Evolutionary conservation across 2,888 invertebrate genomes (phyloP).

Genomic region (Drosophila incognita): DNA sequence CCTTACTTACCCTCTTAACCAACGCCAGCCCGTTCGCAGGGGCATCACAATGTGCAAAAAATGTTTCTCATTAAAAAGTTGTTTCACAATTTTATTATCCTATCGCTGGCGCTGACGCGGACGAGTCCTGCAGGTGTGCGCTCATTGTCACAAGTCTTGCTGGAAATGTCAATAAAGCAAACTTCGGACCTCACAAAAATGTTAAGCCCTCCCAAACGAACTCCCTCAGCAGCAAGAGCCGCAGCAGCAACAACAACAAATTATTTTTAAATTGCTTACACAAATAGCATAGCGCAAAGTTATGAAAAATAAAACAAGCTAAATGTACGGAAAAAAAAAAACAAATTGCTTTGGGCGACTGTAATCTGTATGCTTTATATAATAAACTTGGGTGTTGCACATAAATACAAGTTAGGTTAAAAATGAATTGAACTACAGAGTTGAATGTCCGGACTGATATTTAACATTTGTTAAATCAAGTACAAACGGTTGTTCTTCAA

Average conservation of each 20-base stretch:
- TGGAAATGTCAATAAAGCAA: slow-evolving; percentile 79
- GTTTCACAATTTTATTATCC: slow-evolving; percentile 79
- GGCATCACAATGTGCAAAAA: slow-evolving; percentile 68
- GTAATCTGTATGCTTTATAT: not conserved
- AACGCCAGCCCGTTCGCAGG: not conserved
- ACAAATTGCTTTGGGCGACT: not conserved
- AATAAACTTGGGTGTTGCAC: not conserved
- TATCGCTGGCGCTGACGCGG: slow-evolving; percentile 28
- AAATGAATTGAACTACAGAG: not conserved
- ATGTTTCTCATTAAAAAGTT: slow-evolving; percentile 79
- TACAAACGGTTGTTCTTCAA: not conserved
- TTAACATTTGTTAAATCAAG: not conserved
- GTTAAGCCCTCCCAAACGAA: slow-evolving; percentile 15
- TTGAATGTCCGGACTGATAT: not conserved
- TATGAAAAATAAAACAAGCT: slow-evolving; percentile 38
- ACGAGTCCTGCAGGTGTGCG: slow-evolving; percentile 55
- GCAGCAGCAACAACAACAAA: slow-evolving; percentile 51
- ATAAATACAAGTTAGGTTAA: too few relatives aligned
- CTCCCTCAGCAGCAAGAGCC: slow-evolving; percentile 8
- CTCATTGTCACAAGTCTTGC: slow-evolving; percentile 63
- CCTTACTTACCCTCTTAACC: slow-evolving; percentile 2
- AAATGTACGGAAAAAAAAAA: not conserved
- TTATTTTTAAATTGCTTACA: slow-evolving; percentile 76
- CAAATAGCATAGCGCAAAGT: slow-evolving; percentile 64
- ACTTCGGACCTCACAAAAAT: slow-evolving; percentile 55